A percentile compares a stretch with the other conserved stretches of the same genome.
phyloP scores from a whole-genome alignment of 2,797 vertebrate genomes.

The Dromococcyx pavoninus region DNA sequence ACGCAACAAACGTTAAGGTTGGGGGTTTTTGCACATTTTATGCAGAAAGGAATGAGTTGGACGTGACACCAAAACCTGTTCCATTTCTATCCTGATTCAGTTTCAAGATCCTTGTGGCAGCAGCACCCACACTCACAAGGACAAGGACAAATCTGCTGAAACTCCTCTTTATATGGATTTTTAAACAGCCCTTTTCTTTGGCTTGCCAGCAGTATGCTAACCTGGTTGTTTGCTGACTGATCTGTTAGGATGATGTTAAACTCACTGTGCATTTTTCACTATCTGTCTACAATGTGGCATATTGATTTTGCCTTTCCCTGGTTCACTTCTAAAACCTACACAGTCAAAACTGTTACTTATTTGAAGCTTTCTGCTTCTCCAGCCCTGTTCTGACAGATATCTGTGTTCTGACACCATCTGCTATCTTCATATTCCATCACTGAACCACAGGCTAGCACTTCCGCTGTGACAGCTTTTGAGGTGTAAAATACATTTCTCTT shows the following conservation, averaged over 20 bases:
- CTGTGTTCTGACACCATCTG: constrained; percentile 60
- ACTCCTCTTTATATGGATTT: not conserved
- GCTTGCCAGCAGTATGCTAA: not conserved
- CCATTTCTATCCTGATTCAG: fast-evolving
- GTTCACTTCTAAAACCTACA: constrained; percentile 41
- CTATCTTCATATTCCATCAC: constrained; percentile 30
- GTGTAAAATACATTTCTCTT: constrained; percentile 43
- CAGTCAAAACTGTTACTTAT: constrained; percentile 46
- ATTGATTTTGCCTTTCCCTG: constrained; percentile 40
- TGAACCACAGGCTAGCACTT: constrained; percentile 42
- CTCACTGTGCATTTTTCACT: constrained; percentile 20
- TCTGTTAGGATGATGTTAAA: constrained; percentile 18
- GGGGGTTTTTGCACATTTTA: not conserved
- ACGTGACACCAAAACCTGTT: fast-evolving
- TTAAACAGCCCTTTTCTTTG: not conserved
- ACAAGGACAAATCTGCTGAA: not conserved
- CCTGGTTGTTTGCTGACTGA: not conserved
- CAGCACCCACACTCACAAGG: not conserved
- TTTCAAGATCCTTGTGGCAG: not conserved
- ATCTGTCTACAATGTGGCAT: constrained; percentile 11
- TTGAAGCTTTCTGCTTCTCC: constrained; percentile 36
- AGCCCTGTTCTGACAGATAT: constrained; percentile 49
- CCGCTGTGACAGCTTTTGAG: constrained; percentile 50
- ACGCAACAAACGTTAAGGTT: not conserved
- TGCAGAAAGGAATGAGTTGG: not conserved